Evolutionary conservation across 2,888 invertebrate species (phyloP), one percentile per base, ranked within the genome.

Genomic region (Halocaridina rubra): DNA sequence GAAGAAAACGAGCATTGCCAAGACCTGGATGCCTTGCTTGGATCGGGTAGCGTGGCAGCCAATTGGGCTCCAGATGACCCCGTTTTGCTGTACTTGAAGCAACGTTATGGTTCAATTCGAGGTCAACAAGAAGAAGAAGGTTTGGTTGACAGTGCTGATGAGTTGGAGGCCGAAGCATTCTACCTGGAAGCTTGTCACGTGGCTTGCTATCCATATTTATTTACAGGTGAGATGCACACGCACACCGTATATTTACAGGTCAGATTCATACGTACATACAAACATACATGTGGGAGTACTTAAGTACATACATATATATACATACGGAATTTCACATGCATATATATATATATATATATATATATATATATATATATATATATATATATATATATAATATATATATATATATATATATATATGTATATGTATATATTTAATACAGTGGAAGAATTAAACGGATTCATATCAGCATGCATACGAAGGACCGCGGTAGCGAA

Each of bases 131-230:
- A 74, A 19, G 72, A 74, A 1, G 76, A 77, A 61, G 76, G 19
- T 32, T 61, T 77, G 13, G 76, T 77, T 1, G 76, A 77, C 61
- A 77, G 76, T 13, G 76, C 76, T n/a, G 76, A 77, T 22, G 76
- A 77, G 33, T 22, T 77, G 59, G 76, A 77, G 13, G 33, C 22
- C 32, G 76, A 77, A 33, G 30, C 33, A 3, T 24, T 74, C 24
- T 29, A 61, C 22, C 59, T 19, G 29, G 76, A 32, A 61, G 29
- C 19, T 13, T 32, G 19, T 19, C 76, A 57, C 5, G 32, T 22
- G 30, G 13, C 24, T 33, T 61, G 32, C 59, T 22, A 77, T 59
- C 32, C 33, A 19, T 13, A 19, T 1, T 4, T 32, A 4, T 33
- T 77, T 32, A 59, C 76, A 77, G 76, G 76, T 77, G 30, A 22